A percentile compares a stretch with the other conserved stretches of the same genome.
These are phyloP conservation scores for Poeciliopsis turrubarensis DNA, from an alignment of 2,113 vertebrate genomes.

Conservation along the genomic window DNA sequence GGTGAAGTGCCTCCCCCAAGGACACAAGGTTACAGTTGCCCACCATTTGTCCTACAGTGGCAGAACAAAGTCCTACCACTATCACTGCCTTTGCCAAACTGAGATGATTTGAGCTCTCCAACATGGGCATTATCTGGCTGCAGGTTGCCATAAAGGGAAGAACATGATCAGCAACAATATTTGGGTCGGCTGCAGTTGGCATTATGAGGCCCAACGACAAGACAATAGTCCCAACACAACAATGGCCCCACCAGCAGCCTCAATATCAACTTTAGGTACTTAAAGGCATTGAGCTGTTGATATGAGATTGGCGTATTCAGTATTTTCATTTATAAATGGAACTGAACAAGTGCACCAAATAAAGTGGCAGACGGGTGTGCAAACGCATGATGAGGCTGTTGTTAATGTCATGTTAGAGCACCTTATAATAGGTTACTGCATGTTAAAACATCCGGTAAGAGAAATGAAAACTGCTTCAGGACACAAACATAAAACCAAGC, in stretches of 20 bases:
- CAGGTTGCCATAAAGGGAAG: background rate
- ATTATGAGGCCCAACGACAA: background rate
- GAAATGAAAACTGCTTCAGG: conserved; percentile 29
- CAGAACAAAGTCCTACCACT: too few species aligned
- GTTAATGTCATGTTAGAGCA: conserved; percentile 37
- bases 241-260: background rate
- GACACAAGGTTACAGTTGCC: too few species aligned
- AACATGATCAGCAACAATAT: background rate
- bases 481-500: conserved; percentile 43
- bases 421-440: conserved; percentile 61
- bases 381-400: conserved; percentile 43
- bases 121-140: background rate
- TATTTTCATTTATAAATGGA: too few species aligned
- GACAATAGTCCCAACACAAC: background rate
- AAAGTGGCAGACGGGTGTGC: background rate
- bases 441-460: conserved; percentile 54
- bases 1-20: too few species aligned
- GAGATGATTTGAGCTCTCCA: background rate
- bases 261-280: too few species aligned
- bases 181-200: background rate
- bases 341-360: background rate
- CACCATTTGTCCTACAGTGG: too few species aligned
- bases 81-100: background rate
- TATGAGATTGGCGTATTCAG: too few species aligned
- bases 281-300: too few species aligned